A percentile compares a stretch with the other conserved stretches of the same genome.
These are phyloP conservation scores for Leucophenga montana DNA, from an alignment of 2,888 invertebrate genomes.

Conservation along the genomic window DNA sequence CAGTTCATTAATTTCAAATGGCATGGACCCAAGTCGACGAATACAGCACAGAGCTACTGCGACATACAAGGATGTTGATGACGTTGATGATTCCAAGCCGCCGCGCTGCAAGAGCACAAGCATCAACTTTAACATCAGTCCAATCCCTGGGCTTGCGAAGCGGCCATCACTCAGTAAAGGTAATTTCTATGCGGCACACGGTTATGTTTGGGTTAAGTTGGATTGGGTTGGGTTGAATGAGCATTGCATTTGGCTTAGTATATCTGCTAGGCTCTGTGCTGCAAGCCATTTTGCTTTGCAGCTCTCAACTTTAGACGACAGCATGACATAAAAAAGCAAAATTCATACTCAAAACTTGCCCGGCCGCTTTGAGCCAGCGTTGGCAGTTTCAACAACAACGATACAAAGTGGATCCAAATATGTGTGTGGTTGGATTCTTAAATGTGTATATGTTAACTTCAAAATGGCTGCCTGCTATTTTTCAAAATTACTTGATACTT, in stretches of 20 bases:
- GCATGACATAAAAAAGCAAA: slow-evolving; percentile 12
- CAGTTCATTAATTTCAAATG: slow-evolving; percentile 22
- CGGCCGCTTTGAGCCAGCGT: neutral
- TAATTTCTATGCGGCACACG: neutral
- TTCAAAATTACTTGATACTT: slow-evolving; percentile 2
- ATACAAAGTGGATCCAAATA: neutral
- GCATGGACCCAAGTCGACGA: neutral
- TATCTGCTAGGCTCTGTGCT: neutral
- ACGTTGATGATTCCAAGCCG: neutral
- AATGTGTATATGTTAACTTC: neutral
- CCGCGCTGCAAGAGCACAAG: neutral
- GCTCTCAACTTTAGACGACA: slow-evolving; percentile 8
- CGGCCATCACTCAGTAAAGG: neutral
- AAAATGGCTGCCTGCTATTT: slow-evolving; percentile 19
- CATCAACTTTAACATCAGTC: neutral
- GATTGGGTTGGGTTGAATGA: neutral
- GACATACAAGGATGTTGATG: neutral
- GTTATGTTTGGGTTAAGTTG: neutral
- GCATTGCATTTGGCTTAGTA: no score
- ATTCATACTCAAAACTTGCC: slow-evolving; percentile 14
- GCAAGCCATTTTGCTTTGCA: slow-evolving; percentile 1
- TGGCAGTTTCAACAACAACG: neutral
- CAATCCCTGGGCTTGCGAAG: slow-evolving; percentile 8
- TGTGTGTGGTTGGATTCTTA: neutral
- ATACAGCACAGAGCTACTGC: neutral